A percentile compares a stretch with the other conserved stretches of the same genome.
phyloP scores from a whole-genome alignment of 2,888 invertebrate genomes.

The Stomorhina lunata region DNA sequence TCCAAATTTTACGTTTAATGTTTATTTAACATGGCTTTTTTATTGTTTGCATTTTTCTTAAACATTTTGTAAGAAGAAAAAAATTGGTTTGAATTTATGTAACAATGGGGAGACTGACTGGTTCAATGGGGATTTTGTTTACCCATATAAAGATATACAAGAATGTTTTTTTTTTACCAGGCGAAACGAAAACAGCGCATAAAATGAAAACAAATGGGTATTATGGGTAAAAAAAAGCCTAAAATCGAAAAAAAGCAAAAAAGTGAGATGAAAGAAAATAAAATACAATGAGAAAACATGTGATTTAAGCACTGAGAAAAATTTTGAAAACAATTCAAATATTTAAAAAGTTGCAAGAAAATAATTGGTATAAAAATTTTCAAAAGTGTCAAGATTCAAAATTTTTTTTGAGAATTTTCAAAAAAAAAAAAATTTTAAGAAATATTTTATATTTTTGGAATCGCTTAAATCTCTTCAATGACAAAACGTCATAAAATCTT shows the following conservation, averaged over 20 bases:
- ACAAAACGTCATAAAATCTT: too few relatives aligned
- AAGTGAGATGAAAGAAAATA: constrained; percentile 4
- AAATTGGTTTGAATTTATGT: constrained; percentile 47
- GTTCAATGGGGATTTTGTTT: constrained; percentile 61
- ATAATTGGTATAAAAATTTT: too few relatives aligned
- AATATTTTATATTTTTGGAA: too few relatives aligned
- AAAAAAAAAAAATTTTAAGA: too few relatives aligned
- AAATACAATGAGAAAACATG: background rate
- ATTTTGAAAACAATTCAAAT: constrained; percentile 38
- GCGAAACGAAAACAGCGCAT: background rate
- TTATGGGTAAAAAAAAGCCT: background rate
- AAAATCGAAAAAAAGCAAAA: background rate
- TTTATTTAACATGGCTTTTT: constrained; percentile 22
- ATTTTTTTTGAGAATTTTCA: too few relatives aligned
- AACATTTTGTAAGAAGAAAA: constrained; percentile 8
- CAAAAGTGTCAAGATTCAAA: too few relatives aligned
- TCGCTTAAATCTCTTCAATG: too few relatives aligned
- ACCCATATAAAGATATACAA: constrained; percentile 49
- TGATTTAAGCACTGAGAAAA: background rate
- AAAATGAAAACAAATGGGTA: background rate
- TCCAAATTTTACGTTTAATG: constrained; percentile 23
- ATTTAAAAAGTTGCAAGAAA: too few relatives aligned
- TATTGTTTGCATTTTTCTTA: constrained; percentile 16
- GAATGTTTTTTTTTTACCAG: constrained; percentile 41
- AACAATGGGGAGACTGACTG: constrained; percentile 54